A percentile compares a stretch with the other conserved stretches of the same genome.
phyloP scores from a whole-genome alignment of 2,113 vertebrate genomes.

The Tragelaphus imberbis region DNA sequence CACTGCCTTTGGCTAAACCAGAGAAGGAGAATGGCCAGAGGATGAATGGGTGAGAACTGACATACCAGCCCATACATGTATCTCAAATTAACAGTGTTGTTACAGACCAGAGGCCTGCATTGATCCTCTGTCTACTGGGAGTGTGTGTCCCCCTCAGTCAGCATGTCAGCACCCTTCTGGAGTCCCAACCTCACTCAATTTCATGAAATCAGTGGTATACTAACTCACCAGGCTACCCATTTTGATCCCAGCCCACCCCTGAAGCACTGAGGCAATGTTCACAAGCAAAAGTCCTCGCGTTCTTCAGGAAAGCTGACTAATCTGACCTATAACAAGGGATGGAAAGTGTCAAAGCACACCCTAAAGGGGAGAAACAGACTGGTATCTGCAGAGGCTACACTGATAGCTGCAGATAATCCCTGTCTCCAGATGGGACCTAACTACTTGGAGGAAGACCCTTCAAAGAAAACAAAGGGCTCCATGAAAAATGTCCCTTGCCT shows the following conservation, averaged over 20 bases:
- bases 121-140: neutral
- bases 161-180: neutral
- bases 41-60: neutral
- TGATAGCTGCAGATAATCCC: neutral
- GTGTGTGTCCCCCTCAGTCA: neutral
- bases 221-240: neutral
- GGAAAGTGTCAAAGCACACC: accelerated
- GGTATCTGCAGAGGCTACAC: neutral
- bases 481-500: neutral
- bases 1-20: neutral
- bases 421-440: neutral
- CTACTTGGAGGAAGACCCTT: neutral
- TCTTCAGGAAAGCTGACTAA: neutral
- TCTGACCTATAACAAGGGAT: neutral
- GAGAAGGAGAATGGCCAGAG: neutral
- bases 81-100: neutral
- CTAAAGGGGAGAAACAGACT: neutral
- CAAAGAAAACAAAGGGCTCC: neutral
- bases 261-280: neutral
- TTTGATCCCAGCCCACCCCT: neutral
- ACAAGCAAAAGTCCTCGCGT: neutral
- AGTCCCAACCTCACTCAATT: neutral
- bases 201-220: neutral
- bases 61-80: neutral
- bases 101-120: neutral